These are phyloP conservation scores for Carapus acus DNA, from an alignment of 2,797 vertebrate genomes.

Conservation along the genomic window DNA sequence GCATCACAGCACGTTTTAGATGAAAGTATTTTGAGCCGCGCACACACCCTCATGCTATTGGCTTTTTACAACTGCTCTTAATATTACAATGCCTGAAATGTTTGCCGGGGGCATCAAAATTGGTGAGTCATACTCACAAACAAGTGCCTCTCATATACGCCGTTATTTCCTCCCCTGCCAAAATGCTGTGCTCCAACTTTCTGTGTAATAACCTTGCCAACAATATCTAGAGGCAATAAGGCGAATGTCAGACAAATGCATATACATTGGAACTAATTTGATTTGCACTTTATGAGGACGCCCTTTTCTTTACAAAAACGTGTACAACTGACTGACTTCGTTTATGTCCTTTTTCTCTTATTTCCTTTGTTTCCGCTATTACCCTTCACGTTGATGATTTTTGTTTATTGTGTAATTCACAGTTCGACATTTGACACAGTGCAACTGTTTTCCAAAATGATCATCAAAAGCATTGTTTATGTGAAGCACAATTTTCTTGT, in stretches of 20 bases:
- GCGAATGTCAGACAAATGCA: slow-evolving; percentile 67
- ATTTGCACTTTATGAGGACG: slow-evolving; percentile 68
- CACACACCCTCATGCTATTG: slow-evolving; percentile 20
- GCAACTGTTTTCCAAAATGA: slow-evolving; percentile 43
- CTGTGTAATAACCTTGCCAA: slow-evolving; percentile 51
- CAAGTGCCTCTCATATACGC: slow-evolving; percentile 69
- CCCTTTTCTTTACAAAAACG: slow-evolving; percentile 51
- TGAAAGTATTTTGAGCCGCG: slow-evolving; percentile 20
- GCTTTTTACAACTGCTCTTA: slow-evolving; percentile 31
- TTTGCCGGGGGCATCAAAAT: slow-evolving; percentile 45
- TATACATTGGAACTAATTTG: slow-evolving; percentile 68
- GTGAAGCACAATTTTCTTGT: slow-evolving; percentile 44
- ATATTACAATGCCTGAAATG: slow-evolving; percentile 4
- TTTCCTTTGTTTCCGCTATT: slow-evolving; percentile 27
- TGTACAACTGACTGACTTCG: slow-evolving; percentile 35
- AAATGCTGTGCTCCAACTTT: slow-evolving; percentile 48
- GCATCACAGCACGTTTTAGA: slow-evolving; percentile 17
- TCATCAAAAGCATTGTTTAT: slow-evolving; percentile 24
- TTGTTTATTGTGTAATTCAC: slow-evolving; percentile 31
- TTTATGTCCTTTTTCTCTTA: slow-evolving; percentile 14
- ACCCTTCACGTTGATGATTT: slow-evolving; percentile 34
- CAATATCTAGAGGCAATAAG: slow-evolving; percentile 57
- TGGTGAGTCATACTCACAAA: slow-evolving; percentile 51
- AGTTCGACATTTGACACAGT: slow-evolving; percentile 35
- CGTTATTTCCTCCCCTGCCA: slow-evolving; percentile 41